Evolutionary conservation across 2,888 invertebrate species (phyloP).

Genomic region (Scaptomyza tumidula): DNA sequence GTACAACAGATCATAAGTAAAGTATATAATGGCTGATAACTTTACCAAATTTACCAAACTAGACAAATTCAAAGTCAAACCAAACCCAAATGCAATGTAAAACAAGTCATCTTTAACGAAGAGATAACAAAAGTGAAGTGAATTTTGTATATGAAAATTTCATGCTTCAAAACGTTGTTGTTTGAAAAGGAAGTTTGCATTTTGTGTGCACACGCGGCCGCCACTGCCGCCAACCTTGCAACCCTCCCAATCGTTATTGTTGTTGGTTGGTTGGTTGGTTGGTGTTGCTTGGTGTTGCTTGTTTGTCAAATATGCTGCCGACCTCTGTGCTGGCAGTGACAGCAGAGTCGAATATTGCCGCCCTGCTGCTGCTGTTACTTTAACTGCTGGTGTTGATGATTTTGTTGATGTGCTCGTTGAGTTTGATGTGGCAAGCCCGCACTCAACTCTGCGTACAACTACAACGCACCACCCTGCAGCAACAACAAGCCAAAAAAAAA

Average conservation of each 20-base stretch:
- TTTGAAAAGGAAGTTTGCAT: constrained; percentile 68
- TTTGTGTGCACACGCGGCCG: constrained; percentile 61
- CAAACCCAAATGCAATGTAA: constrained; percentile 69
- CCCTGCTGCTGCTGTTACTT: constrained; percentile 26
- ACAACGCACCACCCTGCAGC: constrained; percentile 8
- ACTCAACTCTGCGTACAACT: constrained; percentile 2
- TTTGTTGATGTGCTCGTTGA: constrained; percentile 78
- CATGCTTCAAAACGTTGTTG: constrained; percentile 46
- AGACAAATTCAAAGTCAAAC: constrained; percentile 73
- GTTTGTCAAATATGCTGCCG: constrained; percentile 82
- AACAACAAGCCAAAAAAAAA: not conserved
- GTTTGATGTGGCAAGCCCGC: constrained; percentile 58
- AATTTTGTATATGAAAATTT: constrained; percentile 26
- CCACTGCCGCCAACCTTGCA: constrained; percentile 62
- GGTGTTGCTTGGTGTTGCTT: constrained; percentile 83
- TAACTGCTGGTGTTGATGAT: constrained; percentile 69
- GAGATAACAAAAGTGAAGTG: constrained; percentile 7
- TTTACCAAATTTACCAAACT: constrained; percentile 49
- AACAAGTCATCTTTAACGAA: constrained; percentile 21
- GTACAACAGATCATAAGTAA: constrained; percentile 69
- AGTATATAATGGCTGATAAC: constrained; percentile 62
- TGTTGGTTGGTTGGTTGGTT: constrained; percentile 53
- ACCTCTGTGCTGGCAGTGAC: constrained; percentile 56
- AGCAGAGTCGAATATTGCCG: constrained; percentile 34
- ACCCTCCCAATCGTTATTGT: constrained; percentile 45